A percentile compares a stretch with the other conserved stretches of the same genome.
phyloP scores from a whole-genome alignment of 2,888 invertebrate species.

The Nemotelus nigrinus region DNA sequence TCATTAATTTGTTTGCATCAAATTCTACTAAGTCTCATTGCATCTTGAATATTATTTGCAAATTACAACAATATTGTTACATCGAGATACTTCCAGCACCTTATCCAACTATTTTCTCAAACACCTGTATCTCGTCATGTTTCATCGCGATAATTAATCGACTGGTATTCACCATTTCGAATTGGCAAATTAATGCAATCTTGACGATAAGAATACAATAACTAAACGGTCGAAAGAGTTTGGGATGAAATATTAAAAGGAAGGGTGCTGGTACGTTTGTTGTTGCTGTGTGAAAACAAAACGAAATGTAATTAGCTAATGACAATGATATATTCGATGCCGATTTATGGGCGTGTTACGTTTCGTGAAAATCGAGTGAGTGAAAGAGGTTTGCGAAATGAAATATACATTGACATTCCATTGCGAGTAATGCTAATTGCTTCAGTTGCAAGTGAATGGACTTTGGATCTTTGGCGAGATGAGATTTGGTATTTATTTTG shows the following conservation, averaged over 20 bases:
- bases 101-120: too few species aligned
- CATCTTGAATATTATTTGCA: too few species aligned
- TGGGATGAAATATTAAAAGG: background rate
- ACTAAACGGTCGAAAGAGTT: background rate
- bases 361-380: background rate
- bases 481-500: too few species aligned
- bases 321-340: conserved; percentile 44
- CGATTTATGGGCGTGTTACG: conserved; percentile 43
- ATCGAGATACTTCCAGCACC: too few species aligned
- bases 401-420: too few species aligned
- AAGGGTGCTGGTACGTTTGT: background rate
- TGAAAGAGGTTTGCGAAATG: too few species aligned
- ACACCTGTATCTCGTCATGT: background rate
- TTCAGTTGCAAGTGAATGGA: too few species aligned
- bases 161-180: background rate
- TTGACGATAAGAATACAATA: conserved; percentile 4
- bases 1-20: too few species aligned
- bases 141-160: background rate
- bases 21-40: too few species aligned
- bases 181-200: conserved; percentile 22
- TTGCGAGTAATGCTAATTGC: too few species aligned
- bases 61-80: too few species aligned
- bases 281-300: background rate
- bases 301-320: conserved; percentile 45
- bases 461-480: too few species aligned